Base-by-base conservation (phyloP, 2,113 vertebrate genomes). In the Bufo gargarizans region DNA sequence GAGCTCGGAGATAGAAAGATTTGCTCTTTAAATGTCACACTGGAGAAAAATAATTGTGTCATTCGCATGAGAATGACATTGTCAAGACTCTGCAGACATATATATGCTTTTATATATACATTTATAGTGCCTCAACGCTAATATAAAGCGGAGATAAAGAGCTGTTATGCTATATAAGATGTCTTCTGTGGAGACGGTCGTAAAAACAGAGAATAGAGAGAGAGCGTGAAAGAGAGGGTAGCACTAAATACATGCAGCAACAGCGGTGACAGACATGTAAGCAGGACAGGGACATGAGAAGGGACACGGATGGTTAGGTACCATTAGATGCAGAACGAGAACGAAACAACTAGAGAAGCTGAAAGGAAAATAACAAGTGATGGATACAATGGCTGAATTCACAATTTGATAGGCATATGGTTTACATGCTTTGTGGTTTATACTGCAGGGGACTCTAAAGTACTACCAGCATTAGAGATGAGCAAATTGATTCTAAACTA, bases 21-120 rank as follows among this genome's bases (percentile, higher is more conserved):
- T 61, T 88, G 87, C 87, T 88, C 87, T 88, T 88, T 88, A 88
- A 83, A 88, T 88, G 87, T 84, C 80, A 88, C 45, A 84, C 45
- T 76, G 19, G 81, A 50, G 71, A 77, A 88, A 88, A 63, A 14
- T n/a, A 83, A 77, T 77, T 59, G 45, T 80, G 86, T 80, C 86
- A 87, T 65, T 87, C 86, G 77, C 87, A 84, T 12, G 69, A 83
- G 56, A 88, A 88, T 88, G 58, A 53, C 81, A 88, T 83, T 88
- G 80, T 84, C 56, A 84, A 77, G 86, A 63, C 56, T 53, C 72
- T 76, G 3, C 67, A 82, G 13, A 49, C 7, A 22, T 59, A 33
- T 65, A 63, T 77, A 63, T 77, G 47, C 22, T 65, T 77, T 77
- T 77, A 59, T 84, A 65, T 45, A 3, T 77, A 72, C 85, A 79